These are phyloP conservation scores for Monopterus albus DNA, from an alignment of 2,113 vertebrate genomes.

Conservation along the genomic window DNA sequence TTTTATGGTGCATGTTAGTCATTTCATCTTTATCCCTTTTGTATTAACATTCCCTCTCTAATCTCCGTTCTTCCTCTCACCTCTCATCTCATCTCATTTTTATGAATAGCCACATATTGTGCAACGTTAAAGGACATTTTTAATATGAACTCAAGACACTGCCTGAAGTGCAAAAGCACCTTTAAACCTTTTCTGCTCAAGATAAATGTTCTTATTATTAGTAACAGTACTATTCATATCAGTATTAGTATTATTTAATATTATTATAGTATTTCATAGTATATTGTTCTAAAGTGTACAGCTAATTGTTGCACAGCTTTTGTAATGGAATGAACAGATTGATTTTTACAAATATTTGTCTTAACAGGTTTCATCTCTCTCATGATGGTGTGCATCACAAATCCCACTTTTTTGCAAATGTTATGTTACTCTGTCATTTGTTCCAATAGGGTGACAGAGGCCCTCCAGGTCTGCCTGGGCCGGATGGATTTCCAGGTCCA, in stretches of 20 bases:
- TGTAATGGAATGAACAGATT: background rate
- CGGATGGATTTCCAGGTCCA: slow-evolving; percentile 84
- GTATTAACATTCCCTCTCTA: background rate
- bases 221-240: too few relatives aligned
- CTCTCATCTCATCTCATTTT: background rate
- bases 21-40: background rate
- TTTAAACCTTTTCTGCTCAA: background rate
- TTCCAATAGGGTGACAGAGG: slow-evolving; percentile 86
- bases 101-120: background rate
- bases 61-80: background rate
- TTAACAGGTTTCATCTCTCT: background rate
- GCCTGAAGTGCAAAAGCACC: background rate
- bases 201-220: too few relatives aligned
- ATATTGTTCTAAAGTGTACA: too few relatives aligned
- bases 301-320: too few relatives aligned
- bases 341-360: background rate
- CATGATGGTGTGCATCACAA: too few relatives aligned
- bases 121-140: background rate
- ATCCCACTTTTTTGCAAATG: too few relatives aligned
- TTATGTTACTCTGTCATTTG: slow-evolving; percentile 30
- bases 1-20: background rate
- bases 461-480: slow-evolving; percentile 83
- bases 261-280: too few relatives aligned
- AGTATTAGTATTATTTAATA: too few relatives aligned
- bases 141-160: background rate